phyloP scores from a whole-genome alignment of 2,113 vertebrate species.

The Bubo blakistoni region DNA sequence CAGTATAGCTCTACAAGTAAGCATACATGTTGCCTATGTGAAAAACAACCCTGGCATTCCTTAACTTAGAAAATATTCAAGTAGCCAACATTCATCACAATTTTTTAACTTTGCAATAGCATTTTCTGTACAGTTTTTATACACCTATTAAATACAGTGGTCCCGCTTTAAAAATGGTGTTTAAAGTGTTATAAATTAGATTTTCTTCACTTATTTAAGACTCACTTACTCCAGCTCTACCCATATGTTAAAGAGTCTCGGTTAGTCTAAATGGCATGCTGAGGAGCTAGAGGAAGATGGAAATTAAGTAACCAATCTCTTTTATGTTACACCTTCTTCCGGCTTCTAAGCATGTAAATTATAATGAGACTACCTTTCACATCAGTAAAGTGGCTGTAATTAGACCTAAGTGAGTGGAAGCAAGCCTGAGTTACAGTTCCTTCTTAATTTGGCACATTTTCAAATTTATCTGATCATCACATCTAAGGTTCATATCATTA shows the following conservation, averaged over 20 bases:
- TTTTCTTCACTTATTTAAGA: neutral
- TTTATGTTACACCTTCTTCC: neutral
- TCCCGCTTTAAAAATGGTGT: neutral
- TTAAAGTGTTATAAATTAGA: neutral
- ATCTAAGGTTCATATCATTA: neutral
- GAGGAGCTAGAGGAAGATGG: neutral
- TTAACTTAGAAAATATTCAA: neutral
- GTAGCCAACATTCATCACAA: neutral
- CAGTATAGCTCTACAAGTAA: neutral
- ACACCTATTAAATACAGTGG: neutral
- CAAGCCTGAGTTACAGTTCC: neutral
- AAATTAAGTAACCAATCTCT: neutral
- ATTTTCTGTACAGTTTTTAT: neutral
- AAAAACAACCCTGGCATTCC: neutral
- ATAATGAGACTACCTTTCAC: neutral
- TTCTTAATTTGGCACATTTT: neutral
- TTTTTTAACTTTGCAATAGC: neutral
- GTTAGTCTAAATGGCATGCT: neutral
- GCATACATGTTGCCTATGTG: neutral
- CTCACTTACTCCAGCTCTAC: neutral
- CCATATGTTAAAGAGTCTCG: neutral
- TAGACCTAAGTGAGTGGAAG: conserved; percentile 10
- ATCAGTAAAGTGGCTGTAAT: conserved; percentile 2
- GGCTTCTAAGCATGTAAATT: neutral
- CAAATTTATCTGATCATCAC: conserved; percentile 3